Evolutionary conservation across 2,113 vertebrate genomes (phyloP), one percentile per base, ranked within the genome.

Genomic region (Zapus hudsonius): DNA sequence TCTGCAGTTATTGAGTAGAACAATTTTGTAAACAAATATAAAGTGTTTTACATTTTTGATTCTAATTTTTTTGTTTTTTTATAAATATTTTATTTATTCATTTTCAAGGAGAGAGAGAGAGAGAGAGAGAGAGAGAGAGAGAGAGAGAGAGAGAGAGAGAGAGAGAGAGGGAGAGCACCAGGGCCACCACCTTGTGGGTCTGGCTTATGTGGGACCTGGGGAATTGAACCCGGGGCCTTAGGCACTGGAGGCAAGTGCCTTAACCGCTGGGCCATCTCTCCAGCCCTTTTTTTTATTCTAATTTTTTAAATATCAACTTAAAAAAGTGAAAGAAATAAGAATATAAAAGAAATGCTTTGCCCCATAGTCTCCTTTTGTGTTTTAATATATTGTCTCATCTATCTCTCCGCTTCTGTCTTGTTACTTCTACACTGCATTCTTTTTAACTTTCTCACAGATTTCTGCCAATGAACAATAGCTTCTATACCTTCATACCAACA

Each of bases 381-480:
- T 8, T 84, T 89, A 66, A 91, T 74, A 84, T 69, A 33, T 64
- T 74, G 70, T 95, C 13, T 66, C 3, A 7, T 80, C 13, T 8
- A 6, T 42, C 44, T 57, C 19, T 59, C 31, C 59, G 11, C 33
- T 29, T 11, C 10, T 3, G 2, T 55, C 7, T 8, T 29, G 10
- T 63, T 1, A 2, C 4, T 5, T 25, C 17, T 27, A 44, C 74
- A 38, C 25, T 3, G 3, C 27, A 31, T 12, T 91, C 25, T 72
- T 33, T 89, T 55, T 42, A 84, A 66, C 40, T 93, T 95, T 47
- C 76, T 92, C 78, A 79, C 47, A 83, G 27, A 81, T 22, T 33
- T 72, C 31, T 94, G 67, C 70, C 87, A 97, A 86, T 83, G 52
- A 96, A 42, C 88, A 94, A 33, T 72, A 96, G 87, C 12, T 84